A percentile compares a stretch with the other conserved stretches of the same genome.
phyloP scores from a whole-genome alignment of 2,888 invertebrate genomes.

The Scaptomyza reducta region DNA sequence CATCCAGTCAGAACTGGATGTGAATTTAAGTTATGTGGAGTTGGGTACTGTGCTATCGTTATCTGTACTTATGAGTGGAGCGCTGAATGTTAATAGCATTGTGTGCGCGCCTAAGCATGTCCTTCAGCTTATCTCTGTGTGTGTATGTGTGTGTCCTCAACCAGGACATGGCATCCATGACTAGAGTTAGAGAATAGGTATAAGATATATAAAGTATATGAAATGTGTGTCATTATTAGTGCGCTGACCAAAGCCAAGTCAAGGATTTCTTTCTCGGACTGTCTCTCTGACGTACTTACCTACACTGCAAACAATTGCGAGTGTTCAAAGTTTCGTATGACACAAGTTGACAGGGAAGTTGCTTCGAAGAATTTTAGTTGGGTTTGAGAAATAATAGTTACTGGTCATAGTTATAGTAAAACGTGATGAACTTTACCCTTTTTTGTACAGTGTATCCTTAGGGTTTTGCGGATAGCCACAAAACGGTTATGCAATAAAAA shows the following conservation, averaged over 20 bases:
- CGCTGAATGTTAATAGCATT: slow-evolving; percentile 62
- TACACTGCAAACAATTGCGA: slow-evolving; percentile 8
- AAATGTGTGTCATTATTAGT: slow-evolving; percentile 79
- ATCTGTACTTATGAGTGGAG: background rate
- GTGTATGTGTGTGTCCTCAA: slow-evolving; percentile 39
- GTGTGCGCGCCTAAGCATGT: slow-evolving; percentile 76
- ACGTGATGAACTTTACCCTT: too few species aligned
- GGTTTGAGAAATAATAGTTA: too few species aligned
- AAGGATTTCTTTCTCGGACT: slow-evolving; percentile 44
- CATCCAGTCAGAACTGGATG: slow-evolving; percentile 16
- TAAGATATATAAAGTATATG: slow-evolving; percentile 57
- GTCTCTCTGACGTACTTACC: slow-evolving; percentile 50
- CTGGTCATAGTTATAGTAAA: too few species aligned
- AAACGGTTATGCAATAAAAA: slow-evolving; percentile 67
- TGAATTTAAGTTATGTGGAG: slow-evolving; percentile 37
- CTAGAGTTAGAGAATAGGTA: slow-evolving; percentile 14
- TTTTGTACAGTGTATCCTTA: background rate
- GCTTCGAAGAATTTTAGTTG: background rate
- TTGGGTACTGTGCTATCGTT: slow-evolving; percentile 3
- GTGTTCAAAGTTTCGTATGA: too few species aligned
- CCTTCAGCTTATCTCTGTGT: slow-evolving; percentile 67
- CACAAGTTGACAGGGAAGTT: too few species aligned
- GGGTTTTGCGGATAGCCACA: slow-evolving; percentile 27
- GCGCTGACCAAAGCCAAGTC: slow-evolving; percentile 49
- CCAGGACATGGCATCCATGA: slow-evolving; percentile 18